Conservation (phyloP, 1,140 invertebrate genomes). For the Meloidogyne hapla region DNA sequence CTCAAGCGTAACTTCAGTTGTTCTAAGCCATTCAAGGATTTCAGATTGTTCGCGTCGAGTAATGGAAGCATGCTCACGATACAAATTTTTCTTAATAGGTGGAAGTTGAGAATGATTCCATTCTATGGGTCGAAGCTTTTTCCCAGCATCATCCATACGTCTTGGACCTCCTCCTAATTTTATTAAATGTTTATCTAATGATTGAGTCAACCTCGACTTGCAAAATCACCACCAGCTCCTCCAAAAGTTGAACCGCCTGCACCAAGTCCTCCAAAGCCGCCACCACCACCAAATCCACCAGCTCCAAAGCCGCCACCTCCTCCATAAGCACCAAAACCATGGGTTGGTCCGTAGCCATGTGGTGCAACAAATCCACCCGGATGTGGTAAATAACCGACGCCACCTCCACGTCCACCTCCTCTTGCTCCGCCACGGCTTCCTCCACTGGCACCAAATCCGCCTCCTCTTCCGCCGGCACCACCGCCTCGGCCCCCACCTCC, state of each 20-base stretch:
- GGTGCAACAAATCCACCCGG: background rate
- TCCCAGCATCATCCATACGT: constrained; percentile 31
- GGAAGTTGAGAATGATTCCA: constrained; percentile 43
- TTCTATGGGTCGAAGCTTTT: constrained; percentile 45
- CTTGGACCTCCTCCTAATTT: constrained; percentile 4
- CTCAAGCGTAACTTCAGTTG: constrained; percentile 55
- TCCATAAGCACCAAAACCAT: constrained; percentile 33
- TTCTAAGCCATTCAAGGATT: constrained; percentile 42
- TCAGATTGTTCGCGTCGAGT: constrained; percentile 51
- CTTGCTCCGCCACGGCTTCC: constrained; percentile 14
- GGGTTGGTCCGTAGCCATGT: constrained; percentile 31
- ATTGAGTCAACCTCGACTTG: constrained; percentile 24
- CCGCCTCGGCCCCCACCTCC: constrained; percentile 14
- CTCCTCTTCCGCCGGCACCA: constrained; percentile 9
- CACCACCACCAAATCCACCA: constrained; percentile 29
- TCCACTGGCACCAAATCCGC: constrained; percentile 5
- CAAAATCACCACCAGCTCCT: constrained; percentile 16
- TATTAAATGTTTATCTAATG: background rate
- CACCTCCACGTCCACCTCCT: constrained; percentile 23
- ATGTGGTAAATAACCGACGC: background rate
- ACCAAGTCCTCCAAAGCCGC: background rate
- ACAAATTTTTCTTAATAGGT: constrained; percentile 57
- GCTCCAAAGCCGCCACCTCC: constrained; percentile 39
- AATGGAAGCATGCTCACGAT: constrained; percentile 54
- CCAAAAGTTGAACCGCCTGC: background rate